Conservation (phyloP, 2,797 vertebrate species). For the Falco rusticolus region DNA sequence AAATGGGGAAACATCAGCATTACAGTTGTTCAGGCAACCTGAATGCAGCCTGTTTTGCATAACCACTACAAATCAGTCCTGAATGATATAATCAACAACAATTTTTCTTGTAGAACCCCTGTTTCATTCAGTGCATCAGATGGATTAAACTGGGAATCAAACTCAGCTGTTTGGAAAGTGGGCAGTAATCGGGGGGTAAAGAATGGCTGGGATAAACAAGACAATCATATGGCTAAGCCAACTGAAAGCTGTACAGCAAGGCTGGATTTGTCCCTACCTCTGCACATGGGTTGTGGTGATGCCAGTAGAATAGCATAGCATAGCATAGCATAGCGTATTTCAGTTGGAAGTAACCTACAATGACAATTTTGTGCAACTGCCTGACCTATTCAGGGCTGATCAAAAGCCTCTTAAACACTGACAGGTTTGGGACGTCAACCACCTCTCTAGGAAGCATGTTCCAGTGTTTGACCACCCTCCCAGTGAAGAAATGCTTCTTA, state of each 20-base stretch:
- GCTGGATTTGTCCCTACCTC: neutral
- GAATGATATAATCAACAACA: neutral
- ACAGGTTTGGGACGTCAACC: neutral
- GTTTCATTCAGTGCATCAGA: neutral
- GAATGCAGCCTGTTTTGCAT: neutral
- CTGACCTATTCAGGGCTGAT: neutral
- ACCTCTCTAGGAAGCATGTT: neutral
- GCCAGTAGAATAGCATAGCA: too few species aligned
- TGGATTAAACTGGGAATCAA: neutral
- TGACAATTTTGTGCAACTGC: too few species aligned
- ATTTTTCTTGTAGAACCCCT: neutral
- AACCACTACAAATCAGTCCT: neutral
- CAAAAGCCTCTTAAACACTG: neutral
- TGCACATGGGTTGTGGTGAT: neutral
- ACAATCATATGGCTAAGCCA: neutral
- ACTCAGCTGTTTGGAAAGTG: neutral
- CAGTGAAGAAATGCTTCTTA: neutral
- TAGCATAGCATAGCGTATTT: neutral
- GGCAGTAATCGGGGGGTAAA: neutral
- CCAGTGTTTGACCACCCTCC: neutral
- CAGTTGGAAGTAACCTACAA: neutral
- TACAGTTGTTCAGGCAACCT: neutral
- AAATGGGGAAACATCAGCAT: neutral
- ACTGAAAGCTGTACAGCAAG: neutral
- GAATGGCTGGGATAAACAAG: neutral